These are phyloP conservation scores for Chaenocephalus aceratus DNA, from an alignment of 2,113 vertebrate genomes.

Conservation along the genomic window DNA sequence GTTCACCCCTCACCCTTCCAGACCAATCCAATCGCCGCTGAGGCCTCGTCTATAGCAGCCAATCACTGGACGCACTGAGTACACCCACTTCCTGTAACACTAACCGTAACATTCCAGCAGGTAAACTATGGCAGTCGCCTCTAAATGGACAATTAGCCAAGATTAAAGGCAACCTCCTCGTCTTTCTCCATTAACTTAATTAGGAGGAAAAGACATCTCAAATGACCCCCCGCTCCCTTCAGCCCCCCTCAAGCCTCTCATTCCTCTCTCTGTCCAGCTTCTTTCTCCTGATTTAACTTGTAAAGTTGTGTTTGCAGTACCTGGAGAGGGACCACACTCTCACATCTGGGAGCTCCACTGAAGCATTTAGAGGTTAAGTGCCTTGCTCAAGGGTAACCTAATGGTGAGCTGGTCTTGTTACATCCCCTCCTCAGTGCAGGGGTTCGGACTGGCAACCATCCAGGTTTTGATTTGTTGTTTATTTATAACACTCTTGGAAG, in stretches of 20 bases:
- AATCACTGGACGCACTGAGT: constrained; percentile 48
- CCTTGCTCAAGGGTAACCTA: constrained; percentile 51
- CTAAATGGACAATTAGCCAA: constrained; percentile 82
- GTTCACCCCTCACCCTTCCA: constrained; percentile 12
- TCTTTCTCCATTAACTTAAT: constrained; percentile 80
- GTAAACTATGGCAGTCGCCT: constrained; percentile 77
- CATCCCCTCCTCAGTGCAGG: constrained; percentile 10
- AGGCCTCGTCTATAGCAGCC: constrained; percentile 44
- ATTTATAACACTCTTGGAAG: neutral
- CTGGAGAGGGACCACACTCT: constrained; percentile 13
- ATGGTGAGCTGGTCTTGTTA: constrained; percentile 43
- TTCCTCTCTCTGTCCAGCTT: constrained; percentile 35
- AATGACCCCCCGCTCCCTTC: constrained; percentile 60
- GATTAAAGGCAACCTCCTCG: constrained; percentile 81
- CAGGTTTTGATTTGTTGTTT: constrained; percentile 31
- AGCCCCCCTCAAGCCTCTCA: constrained; percentile 28
- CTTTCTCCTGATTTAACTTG: constrained; percentile 30
- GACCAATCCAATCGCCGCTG: constrained; percentile 46
- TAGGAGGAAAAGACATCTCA: constrained; percentile 80
- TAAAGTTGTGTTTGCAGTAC: constrained; percentile 54
- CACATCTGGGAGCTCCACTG: constrained; percentile 49
- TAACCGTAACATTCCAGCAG: constrained; percentile 77
- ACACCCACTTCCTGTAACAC: constrained; percentile 75
- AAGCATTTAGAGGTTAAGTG: constrained; percentile 55
- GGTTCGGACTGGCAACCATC: constrained; percentile 31